Evolutionary conservation across 2,888 invertebrate genomes (phyloP).

Genomic region (Meiosimyza platycephala): DNA sequence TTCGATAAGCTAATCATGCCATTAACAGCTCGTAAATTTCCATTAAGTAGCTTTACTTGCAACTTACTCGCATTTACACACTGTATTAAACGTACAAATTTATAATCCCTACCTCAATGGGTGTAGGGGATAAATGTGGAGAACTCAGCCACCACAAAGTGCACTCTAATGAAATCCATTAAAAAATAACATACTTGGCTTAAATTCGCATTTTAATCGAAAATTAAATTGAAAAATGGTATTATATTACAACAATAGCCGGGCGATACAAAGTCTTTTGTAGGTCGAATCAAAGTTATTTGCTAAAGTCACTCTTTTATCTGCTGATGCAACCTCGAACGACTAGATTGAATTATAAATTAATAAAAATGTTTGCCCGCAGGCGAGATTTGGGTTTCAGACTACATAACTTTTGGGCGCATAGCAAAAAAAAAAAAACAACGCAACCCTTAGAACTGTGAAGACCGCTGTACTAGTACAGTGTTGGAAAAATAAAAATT

Average conservation of each 20-base stretch:
- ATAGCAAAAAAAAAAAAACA: neutral
- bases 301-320: slow-evolving; percentile 31
- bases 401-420: neutral
- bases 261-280: slow-evolving; percentile 37
- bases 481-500: slow-evolving; percentile 23
- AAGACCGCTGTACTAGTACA: neutral
- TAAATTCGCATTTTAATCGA: slow-evolving; percentile 44
- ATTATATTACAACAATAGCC: slow-evolving; percentile 55
- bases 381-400: slow-evolving; percentile 66
- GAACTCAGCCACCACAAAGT: slow-evolving; percentile 19
- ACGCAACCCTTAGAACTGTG: slow-evolving; percentile 23
- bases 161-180: slow-evolving; percentile 25
- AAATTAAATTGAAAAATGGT: slow-evolving; percentile 56
- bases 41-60: too few species aligned
- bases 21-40: too few species aligned
- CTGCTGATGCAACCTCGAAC: slow-evolving; percentile 33
- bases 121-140: slow-evolving; percentile 36
- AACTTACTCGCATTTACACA: too few species aligned
- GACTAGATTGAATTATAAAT: slow-evolving; percentile 66
- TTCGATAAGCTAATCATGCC: too few species aligned
- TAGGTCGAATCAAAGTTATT: slow-evolving; percentile 56
- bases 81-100: too few species aligned
- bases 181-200: slow-evolving; percentile 32
- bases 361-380: slow-evolving; percentile 67
- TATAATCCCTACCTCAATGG: neutral